phyloP scores from a whole-genome alignment of 2,888 invertebrate species.

The Diloba caeruleocephala region DNA sequence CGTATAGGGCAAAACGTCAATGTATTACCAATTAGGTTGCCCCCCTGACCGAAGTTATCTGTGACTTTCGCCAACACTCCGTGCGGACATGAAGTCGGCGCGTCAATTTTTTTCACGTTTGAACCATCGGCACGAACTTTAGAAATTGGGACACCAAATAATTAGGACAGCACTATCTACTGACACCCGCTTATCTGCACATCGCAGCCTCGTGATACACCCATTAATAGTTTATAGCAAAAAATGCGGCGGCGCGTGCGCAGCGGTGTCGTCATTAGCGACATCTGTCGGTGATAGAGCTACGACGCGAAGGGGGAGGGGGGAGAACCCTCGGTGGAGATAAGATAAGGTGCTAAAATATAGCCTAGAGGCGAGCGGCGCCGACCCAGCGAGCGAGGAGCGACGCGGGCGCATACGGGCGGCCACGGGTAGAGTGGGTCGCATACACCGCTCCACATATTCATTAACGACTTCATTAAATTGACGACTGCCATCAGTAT shows the following conservation, averaged over 20 bases:
- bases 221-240: constrained; percentile 57
- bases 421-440: neutral
- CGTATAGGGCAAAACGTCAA: too few relatives aligned
- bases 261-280: constrained; percentile 36
- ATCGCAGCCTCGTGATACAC: constrained; percentile 47
- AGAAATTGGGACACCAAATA: constrained; percentile 32
- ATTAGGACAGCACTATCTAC: constrained; percentile 49
- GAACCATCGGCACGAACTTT: constrained; percentile 13
- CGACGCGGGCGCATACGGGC: constrained; percentile 21
- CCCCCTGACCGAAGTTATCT: too few relatives aligned
- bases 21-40: too few relatives aligned
- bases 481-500: constrained; percentile 14
- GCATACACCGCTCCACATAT: constrained; percentile 8
- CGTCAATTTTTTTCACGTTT: constrained; percentile 23
- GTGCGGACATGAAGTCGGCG: constrained; percentile 4
- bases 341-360: constrained; percentile 55
- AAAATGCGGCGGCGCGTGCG: constrained; percentile 62
- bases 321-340: constrained; percentile 25
- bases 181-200: constrained; percentile 52
- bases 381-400: neutral
- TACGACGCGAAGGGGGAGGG: neutral
- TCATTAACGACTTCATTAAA: constrained; percentile 23
- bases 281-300: constrained; percentile 49
- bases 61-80: neutral
- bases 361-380: constrained; percentile 19